These are phyloP conservation scores for Cavia aperea DNA, from an alignment of 2,113 vertebrate genomes.

Conservation along the genomic window DNA sequence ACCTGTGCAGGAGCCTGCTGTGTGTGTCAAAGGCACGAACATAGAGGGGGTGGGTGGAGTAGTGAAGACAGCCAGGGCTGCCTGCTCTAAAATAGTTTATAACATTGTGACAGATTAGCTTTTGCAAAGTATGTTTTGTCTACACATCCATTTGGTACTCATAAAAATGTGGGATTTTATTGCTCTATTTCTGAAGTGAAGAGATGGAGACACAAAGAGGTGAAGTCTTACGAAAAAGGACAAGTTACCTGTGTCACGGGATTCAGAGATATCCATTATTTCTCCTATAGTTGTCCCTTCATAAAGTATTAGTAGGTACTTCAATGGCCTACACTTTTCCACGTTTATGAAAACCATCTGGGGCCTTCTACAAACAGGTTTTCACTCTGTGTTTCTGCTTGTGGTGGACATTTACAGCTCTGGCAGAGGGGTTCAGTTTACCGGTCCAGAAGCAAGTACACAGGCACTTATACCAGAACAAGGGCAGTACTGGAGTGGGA, in stretches of 20 bases:
- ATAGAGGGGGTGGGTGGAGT: background rate
- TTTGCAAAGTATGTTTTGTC: background rate
- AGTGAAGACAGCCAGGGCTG: too few species aligned
- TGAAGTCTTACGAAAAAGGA: too few species aligned
- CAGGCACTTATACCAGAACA: accelerated
- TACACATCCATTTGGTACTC: too few species aligned
- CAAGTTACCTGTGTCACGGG: background rate
- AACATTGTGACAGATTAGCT: accelerated
- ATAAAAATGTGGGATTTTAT: background rate
- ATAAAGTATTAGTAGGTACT: background rate
- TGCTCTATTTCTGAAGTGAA: background rate
- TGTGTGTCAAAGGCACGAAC: background rate
- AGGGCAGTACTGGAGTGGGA: background rate
- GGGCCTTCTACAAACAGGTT: background rate
- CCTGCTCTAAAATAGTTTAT: background rate
- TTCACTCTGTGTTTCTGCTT: background rate
- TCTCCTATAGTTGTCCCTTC: background rate
- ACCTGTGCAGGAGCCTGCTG: background rate
- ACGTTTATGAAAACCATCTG: background rate
- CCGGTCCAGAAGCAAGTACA: accelerated
- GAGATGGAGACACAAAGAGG: background rate
- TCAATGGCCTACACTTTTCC: background rate
- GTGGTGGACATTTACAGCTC: background rate
- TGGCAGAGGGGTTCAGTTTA: accelerated
- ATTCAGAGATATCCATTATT: background rate